Percentiles rank a stretch among this genome's conserved stretches.
These are phyloP conservation scores for Leptobrachium leishanense DNA, from an alignment of 2,113 vertebrate species.

Conservation along the genomic window DNA sequence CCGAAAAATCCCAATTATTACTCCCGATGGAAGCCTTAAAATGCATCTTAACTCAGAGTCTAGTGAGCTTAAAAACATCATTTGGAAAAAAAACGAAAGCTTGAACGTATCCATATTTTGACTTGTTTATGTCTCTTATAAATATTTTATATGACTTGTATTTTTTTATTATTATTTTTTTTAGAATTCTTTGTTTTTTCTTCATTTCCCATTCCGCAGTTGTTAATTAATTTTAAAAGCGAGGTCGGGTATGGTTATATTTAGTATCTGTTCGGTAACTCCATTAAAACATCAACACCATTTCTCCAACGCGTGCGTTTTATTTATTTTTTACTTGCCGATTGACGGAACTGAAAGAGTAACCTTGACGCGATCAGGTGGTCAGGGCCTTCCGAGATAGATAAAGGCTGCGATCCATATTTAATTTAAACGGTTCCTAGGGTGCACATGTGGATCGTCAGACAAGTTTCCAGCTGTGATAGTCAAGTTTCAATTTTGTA, in stretches of 20 bases:
- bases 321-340: not conserved
- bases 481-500: not conserved
- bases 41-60: conserved; percentile 40
- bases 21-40: conserved; percentile 33
- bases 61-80: conserved; percentile 23
- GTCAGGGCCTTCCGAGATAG: not conserved
- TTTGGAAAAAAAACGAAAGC: not conserved
- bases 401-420: not conserved
- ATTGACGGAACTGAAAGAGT: not conserved
- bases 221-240: not conserved
- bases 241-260: not conserved
- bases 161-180: not conserved
- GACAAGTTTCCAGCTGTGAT: not conserved
- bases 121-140: too few relatives aligned
- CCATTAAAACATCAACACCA: not conserved
- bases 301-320: not conserved
- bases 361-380: not conserved
- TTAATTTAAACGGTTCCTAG: not conserved
- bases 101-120: not conserved
- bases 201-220: not conserved
- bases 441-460: not conserved
- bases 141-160: too few relatives aligned
- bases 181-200: not conserved
- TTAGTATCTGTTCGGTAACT: not conserved
- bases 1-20: conserved; percentile 44